Evolutionary conservation across 2,113 vertebrate genomes (phyloP), one percentile per base, ranked within the genome.

Genomic region (Scytalopus superciliaris): DNA sequence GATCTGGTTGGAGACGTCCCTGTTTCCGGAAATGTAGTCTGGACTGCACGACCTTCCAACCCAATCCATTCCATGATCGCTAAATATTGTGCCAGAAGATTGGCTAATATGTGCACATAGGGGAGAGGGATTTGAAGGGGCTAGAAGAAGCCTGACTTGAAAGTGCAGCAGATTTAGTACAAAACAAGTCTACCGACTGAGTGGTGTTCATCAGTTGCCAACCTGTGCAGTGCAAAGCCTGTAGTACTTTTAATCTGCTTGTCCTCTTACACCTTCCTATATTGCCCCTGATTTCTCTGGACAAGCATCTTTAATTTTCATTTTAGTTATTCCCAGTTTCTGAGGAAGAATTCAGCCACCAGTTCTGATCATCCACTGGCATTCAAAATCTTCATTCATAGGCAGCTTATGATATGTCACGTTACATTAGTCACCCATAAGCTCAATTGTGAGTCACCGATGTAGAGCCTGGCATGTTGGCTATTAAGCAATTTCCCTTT

Each of bases 51-150:
- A 40, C 33, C 28, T 73, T 50, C 12, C 6, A 56, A 42, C 10
- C 3, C 9, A 81, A 39, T 42, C 27, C 8, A 28, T 62, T 35
- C 14, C 37, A 55, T 44, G 5, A 30, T 10, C 64, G 10, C 12
- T 84, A 69, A 91, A 40, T 21, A 44, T 12, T 28, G 14, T 57
- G 19, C 39, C 17, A n/a, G 37, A 37, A 28, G 60, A 53, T 23
- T 28, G 23, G 11, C 4, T 60, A 59, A 80, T 33, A 19, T 9
- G 6, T 27, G 16, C 3, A 44, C 5, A 12, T 2, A 12, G 24
- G 18, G 8, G 3, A 1, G 0, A 69, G 25, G 8, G 17, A 23
- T 19, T 25, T 8, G n/a, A 81, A 14, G 7, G 5, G 9, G 1
- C 44, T 63, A 31, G 33, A 69, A 75, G 27, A 52, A 84, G 3